These are phyloP conservation scores for Neocrepidodera transversa DNA, from an alignment of 2,888 invertebrate species.

Conservation along the genomic window DNA sequence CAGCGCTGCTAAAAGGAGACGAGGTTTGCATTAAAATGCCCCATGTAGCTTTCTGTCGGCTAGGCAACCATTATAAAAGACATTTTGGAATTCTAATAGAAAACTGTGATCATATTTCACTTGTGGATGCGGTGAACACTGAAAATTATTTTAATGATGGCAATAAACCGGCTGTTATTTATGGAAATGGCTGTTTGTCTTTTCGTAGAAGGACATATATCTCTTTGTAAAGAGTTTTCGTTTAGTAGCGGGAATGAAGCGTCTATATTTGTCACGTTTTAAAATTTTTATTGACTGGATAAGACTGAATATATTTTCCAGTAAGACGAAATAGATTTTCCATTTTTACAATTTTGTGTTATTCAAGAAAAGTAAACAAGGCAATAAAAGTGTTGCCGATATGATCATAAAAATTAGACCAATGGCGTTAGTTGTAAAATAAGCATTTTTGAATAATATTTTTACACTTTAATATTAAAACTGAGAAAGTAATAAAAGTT, in stretches of 20 bases:
- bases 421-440: no score
- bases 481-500: no score
- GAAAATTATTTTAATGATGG: constrained; percentile 57
- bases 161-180: constrained; percentile 56
- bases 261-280: no score
- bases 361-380: no score
- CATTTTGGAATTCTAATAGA: constrained; percentile 56
- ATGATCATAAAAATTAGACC: no score
- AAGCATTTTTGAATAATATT: no score
- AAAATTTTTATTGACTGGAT: no score
- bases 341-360: no score
- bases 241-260: background rate
- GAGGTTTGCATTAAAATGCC: constrained; percentile 49
- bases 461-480: no score
- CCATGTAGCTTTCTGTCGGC: constrained; percentile 48
- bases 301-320: no score
- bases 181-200: constrained; percentile 45
- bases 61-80: constrained; percentile 48
- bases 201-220: constrained; percentile 25
- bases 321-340: no score
- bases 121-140: constrained; percentile 53
- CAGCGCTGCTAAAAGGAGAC: constrained; percentile 32
- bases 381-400: no score
- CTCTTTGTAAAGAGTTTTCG: constrained; percentile 13
- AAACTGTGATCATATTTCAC: constrained; percentile 56